phyloP scores from a whole-genome alignment of 2,113 vertebrate species.

The human region GRCh38 chr6:82765501-82766000 shows the following conservation, averaged over 20 bases:
- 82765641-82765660: neutral
- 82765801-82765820: neutral
- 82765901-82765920: neutral
- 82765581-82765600: neutral
- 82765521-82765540: conserved; percentile 43
- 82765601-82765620: neutral
- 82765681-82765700: neutral
- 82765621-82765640: neutral
- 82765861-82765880: neutral
- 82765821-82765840: neutral
- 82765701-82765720: neutral
- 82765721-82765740: neutral
- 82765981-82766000: neutral
- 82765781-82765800: neutral
- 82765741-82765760: neutral
- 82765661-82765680: neutral
- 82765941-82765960: neutral
- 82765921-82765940: neutral
- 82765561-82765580: neutral
- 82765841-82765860: neutral
- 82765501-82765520: conserved; percentile 46
- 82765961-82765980: neutral
- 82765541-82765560: neutral
- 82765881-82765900: neutral
- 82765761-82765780: neutral